A percentile compares a stretch with the other conserved stretches of the same genome.
Conservation (phyloP, 2,797 vertebrate genomes). For the Enteromius thamalakanensis region DNA sequence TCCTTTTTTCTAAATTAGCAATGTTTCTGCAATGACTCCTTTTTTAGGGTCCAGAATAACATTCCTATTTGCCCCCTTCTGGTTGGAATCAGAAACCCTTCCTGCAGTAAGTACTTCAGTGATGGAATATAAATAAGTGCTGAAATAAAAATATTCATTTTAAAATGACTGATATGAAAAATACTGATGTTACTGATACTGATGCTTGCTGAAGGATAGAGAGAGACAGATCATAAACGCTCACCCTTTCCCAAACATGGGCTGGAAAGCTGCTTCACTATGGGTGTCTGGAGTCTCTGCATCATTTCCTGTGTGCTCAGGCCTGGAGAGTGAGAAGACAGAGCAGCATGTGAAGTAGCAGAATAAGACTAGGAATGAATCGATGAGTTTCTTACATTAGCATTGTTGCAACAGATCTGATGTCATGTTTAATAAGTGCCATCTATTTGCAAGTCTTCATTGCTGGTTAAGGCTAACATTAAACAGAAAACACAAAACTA, state of each 20-base stretch:
- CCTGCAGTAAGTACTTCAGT: not conserved
- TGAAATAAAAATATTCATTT: not conserved
- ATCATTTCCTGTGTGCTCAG: slow-evolving; percentile 65
- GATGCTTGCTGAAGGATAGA: not conserved
- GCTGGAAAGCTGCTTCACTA: slow-evolving; percentile 71
- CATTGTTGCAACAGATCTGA: not conserved
- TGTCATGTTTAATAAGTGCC: not conserved
- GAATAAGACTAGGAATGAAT: not conserved
- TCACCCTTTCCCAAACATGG: slow-evolving; percentile 72
- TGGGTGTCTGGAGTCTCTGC: slow-evolving; percentile 56
- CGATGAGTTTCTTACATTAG: not conserved
- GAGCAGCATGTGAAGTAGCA: slow-evolving; percentile 3
- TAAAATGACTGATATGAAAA: not conserved
- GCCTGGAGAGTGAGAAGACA: slow-evolving; percentile 19
- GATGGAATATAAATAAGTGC: not conserved
- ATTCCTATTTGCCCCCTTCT: not conserved
- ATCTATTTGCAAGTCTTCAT: too few species aligned
- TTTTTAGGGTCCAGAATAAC: not conserved
- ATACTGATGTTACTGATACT: not conserved
- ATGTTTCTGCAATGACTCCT: not conserved
- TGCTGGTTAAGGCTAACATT: not conserved
- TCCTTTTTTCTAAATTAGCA: not conserved
- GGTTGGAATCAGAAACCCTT: not conserved
- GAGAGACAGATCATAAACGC: slow-evolving; percentile 5
- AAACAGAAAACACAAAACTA: not conserved